These are phyloP conservation scores for Drusus annulatus DNA, from an alignment of 1,140 invertebrate species.

Conservation along the genomic window DNA sequence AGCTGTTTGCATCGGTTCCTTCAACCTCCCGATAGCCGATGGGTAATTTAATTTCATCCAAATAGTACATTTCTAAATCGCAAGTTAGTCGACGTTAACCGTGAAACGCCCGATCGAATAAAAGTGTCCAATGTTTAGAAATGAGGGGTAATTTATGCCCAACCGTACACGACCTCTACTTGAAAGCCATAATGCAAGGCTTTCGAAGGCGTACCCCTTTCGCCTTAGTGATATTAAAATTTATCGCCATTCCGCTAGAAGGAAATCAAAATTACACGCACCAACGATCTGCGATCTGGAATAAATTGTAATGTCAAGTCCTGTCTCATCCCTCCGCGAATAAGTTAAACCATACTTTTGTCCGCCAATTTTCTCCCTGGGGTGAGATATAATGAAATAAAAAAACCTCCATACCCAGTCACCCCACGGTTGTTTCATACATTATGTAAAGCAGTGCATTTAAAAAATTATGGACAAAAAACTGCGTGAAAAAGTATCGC, in stretches of 20 bases:
- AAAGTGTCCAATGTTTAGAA: neutral
- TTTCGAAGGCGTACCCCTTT: constrained; percentile 44
- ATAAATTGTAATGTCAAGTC: constrained; percentile 2
- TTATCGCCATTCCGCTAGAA: constrained; percentile 41
- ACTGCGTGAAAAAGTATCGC: constrained; percentile 1
- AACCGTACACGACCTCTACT: constrained; percentile 37
- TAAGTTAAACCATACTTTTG: neutral
- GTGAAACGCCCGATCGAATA: neutral
- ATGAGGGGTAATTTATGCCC: neutral
- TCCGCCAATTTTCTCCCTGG: neutral
- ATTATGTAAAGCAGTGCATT: constrained; percentile 9
- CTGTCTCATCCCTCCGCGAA: neutral
- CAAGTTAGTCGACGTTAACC: neutral
- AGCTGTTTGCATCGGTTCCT: no score
- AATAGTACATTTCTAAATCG: no score
- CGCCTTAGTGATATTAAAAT: constrained; percentile 50
- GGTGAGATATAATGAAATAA: neutral
- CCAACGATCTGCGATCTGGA: constrained; percentile 27
- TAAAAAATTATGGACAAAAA: constrained; percentile 36
- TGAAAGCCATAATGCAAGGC: neutral
- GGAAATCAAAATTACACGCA: constrained; percentile 58
- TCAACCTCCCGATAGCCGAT: no score
- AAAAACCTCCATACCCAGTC: neutral
- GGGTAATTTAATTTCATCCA: no score
- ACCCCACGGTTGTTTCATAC: constrained; percentile 12